A percentile compares a stretch with the other conserved stretches of the same genome.
These are phyloP conservation scores for Chrysocyon brachyurus DNA, from an alignment of 2,797 vertebrate species.

Conservation along the genomic window DNA sequence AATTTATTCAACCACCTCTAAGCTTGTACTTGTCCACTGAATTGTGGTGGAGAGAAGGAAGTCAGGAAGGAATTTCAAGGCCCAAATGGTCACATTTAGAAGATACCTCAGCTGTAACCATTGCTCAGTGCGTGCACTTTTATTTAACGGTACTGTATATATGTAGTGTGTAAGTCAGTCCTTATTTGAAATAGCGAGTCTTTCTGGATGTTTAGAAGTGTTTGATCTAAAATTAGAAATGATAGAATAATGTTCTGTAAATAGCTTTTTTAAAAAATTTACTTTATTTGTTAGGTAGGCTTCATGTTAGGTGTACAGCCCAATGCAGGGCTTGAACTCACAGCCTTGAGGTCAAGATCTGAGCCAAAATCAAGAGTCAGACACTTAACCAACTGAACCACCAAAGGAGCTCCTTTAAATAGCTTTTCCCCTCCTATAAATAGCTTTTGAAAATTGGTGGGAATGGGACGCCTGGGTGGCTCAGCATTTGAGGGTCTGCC, in stretches of 20 bases:
- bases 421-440: neutral
- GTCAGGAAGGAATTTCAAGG: neutral
- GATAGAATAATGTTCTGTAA: neutral
- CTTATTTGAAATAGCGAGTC: neutral
- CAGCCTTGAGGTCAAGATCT: neutral
- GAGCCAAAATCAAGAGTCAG: neutral
- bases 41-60: neutral
- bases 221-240: neutral
- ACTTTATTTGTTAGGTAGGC: neutral
- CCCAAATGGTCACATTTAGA: neutral
- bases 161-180: neutral
- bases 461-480: neutral
- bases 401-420: neutral
- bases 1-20: neutral
- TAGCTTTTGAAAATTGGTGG: neutral
- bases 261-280: neutral
- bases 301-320: neutral
- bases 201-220: neutral
- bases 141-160: neutral
- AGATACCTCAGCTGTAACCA: neutral
- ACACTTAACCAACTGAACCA: neutral
- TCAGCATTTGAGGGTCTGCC: no score
- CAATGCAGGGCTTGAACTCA: neutral
- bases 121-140: neutral
- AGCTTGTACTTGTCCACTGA: neutral